Conservation (phyloP, 2,113 vertebrate genomes). For the Sisor rabdophorus region DNA sequence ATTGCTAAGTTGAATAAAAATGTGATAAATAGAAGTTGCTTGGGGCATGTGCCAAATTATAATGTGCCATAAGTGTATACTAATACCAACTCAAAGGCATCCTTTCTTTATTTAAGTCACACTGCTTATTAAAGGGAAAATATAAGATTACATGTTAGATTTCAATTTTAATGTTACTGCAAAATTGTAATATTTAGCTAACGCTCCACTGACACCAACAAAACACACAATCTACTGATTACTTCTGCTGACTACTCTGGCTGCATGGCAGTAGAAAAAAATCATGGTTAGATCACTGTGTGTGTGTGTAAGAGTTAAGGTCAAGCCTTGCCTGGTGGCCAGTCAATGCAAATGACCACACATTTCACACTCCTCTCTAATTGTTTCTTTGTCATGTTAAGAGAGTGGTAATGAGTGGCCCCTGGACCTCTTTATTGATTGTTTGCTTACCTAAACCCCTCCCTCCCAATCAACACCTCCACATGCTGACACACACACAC, state of each 20-base stretch:
- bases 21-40: too few species aligned
- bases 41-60: too few species aligned
- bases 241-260: background rate
- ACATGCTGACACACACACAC: constrained; percentile 51
- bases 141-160: too few species aligned
- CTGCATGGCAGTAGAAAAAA: background rate
- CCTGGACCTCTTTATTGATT: constrained; percentile 60
- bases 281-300: background rate
- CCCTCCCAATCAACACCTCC: constrained; percentile 49
- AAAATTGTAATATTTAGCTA: too few species aligned
- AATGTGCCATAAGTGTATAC: too few species aligned
- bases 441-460: constrained; percentile 57
- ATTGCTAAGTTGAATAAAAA: too few species aligned
- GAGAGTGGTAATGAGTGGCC: constrained; percentile 64
- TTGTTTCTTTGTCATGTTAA: constrained; percentile 70
- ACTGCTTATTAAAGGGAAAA: too few species aligned
- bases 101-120: too few species aligned
- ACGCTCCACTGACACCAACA: too few species aligned
- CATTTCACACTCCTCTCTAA: constrained; percentile 67
- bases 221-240: too few species aligned
- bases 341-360: constrained; percentile 65
- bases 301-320: background rate
- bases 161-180: too few species aligned
- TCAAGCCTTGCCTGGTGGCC: constrained; percentile 48
- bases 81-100: too few species aligned